phyloP scores from a whole-genome alignment of 2,888 invertebrate genomes.

The Tubulanus polymorphus region DNA sequence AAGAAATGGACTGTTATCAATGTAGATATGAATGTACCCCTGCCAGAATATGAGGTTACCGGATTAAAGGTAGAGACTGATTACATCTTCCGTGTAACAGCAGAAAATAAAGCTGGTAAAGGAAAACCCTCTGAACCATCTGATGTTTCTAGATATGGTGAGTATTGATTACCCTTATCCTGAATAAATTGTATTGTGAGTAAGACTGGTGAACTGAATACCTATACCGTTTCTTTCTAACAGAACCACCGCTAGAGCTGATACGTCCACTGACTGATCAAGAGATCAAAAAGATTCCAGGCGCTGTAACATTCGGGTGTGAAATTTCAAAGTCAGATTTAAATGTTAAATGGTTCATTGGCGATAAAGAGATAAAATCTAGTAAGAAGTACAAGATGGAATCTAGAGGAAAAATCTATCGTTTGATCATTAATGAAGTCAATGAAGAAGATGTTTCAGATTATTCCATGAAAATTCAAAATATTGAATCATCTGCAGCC shows the following conservation, averaged over 20 bases:
- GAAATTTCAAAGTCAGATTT: slow-evolving; percentile 74
- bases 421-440: slow-evolving; percentile 17
- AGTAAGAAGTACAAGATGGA: slow-evolving; percentile 20
- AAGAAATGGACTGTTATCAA: slow-evolving; percentile 26
- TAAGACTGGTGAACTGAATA: background rate
- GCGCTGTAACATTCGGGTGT: slow-evolving; percentile 65
- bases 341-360: slow-evolving; percentile 72
- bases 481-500: background rate
- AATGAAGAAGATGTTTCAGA: slow-evolving; percentile 21
- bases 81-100: slow-evolving; percentile 48
- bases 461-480: slow-evolving; percentile 24
- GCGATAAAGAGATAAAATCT: slow-evolving; percentile 13
- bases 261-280: slow-evolving; percentile 19
- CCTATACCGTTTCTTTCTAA: slow-evolving; percentile 3
- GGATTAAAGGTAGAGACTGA: slow-evolving; percentile 40
- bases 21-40: slow-evolving; percentile 25
- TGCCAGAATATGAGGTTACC: slow-evolving; percentile 21
- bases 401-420: slow-evolving; percentile 13
- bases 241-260: slow-evolving; percentile 20
- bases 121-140: slow-evolving; percentile 24
- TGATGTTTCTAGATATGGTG: background rate
- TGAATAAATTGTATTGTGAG: too few relatives aligned
- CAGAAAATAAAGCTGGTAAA: slow-evolving; percentile 42
- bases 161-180: background rate
- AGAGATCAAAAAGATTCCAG: slow-evolving; percentile 13